These are phyloP conservation scores for Amphimallon solstitiale DNA, from an alignment of 2,888 invertebrate genomes.

Conservation along the genomic window DNA sequence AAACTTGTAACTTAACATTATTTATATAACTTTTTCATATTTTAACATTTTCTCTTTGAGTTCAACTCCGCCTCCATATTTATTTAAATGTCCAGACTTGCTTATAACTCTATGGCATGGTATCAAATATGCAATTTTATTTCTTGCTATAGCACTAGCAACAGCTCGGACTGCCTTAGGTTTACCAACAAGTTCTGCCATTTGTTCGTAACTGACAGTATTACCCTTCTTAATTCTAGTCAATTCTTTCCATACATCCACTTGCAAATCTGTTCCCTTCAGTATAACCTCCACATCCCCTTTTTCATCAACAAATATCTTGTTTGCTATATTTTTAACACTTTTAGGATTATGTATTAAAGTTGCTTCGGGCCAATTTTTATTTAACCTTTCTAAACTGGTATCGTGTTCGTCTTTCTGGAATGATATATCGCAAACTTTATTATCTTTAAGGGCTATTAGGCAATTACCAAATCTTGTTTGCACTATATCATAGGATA, in stretches of 20 bases:
- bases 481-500: constrained; percentile 48
- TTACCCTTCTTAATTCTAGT: constrained; percentile 52
- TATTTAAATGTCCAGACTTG: constrained; percentile 55
- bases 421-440: constrained; percentile 51
- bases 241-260: constrained; percentile 57
- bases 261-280: constrained; percentile 57
- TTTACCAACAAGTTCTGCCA: constrained; percentile 56
- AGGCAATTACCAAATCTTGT: constrained; percentile 54
- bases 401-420: constrained; percentile 47
- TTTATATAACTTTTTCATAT: constrained; percentile 49
- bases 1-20: neutral
- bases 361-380: constrained; percentile 52
- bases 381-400: constrained; percentile 48
- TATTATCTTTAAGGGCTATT: constrained; percentile 48
- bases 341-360: constrained; percentile 46
- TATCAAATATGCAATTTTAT: constrained; percentile 57
- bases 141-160: constrained; percentile 58
- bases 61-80: constrained; percentile 56
- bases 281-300: constrained; percentile 46
- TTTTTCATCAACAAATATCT: constrained; percentile 44
- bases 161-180: constrained; percentile 58
- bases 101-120: constrained; percentile 60
- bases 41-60: constrained; percentile 55
- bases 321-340: constrained; percentile 42
- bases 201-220: constrained; percentile 55